phyloP scores from a whole-genome alignment of 2,888 invertebrate species.

The Drosophila mayaguana region DNA sequence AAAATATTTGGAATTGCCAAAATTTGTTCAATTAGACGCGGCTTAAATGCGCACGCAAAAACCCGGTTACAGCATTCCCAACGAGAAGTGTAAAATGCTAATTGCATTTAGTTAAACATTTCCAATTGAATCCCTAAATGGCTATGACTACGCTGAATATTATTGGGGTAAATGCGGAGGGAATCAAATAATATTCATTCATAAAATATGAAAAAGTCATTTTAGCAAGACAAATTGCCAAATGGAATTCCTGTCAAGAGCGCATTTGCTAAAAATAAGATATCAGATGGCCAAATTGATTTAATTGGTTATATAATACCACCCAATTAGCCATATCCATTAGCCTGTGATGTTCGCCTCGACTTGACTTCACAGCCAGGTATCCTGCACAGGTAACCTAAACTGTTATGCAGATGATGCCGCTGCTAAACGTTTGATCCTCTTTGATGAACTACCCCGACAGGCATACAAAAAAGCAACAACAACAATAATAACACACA shows the following conservation, averaged over 20 bases:
- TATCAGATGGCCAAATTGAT: conserved; percentile 31
- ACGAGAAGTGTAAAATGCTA: conserved; percentile 63
- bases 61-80: conserved; percentile 46
- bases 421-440: conserved; percentile 63
- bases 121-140: conserved; percentile 74
- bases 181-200: neutral
- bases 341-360: conserved; percentile 27
- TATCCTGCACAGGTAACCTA: conserved; percentile 25
- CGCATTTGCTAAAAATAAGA: conserved; percentile 10
- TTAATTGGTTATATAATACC: conserved; percentile 27
- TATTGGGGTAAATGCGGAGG: neutral
- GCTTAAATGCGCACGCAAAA: conserved; percentile 38
- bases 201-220: conserved; percentile 19
- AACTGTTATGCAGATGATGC: conserved; percentile 56
- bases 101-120: conserved; percentile 69
- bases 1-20: conserved; percentile 14
- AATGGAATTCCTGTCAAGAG: neutral
- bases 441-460: conserved; percentile 60
- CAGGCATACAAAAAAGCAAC: conserved; percentile 31
- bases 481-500: neutral
- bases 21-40: conserved; percentile 53
- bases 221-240: conserved; percentile 18
- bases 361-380: conserved; percentile 12
- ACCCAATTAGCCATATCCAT: conserved; percentile 45
- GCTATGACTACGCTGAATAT: conserved; percentile 24